Evolutionary conservation across 2,797 vertebrate genomes (phyloP).

Genomic region (Pantherophis alleghaniensis): DNA sequence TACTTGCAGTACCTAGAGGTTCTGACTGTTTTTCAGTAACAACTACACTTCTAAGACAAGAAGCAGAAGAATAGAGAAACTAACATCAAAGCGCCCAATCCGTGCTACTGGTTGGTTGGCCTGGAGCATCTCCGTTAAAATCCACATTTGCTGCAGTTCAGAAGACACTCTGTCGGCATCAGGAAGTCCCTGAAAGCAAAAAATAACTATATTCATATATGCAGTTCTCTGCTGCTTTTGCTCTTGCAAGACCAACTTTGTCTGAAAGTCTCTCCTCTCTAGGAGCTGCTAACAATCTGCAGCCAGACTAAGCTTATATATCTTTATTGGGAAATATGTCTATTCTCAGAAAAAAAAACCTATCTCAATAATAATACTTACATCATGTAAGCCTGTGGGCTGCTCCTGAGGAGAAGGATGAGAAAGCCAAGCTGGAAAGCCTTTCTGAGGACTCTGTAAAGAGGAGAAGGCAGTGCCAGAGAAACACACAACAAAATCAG

Average conservation of each 20-base stretch:
- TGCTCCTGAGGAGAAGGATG: conserved; percentile 80
- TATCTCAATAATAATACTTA: conserved; percentile 53
- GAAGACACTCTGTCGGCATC: conserved; percentile 86
- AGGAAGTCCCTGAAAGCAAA: conserved; percentile 82
- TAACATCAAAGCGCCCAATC: conserved; percentile 93
- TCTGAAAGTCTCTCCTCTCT: background rate
- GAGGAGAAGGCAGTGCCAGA: background rate
- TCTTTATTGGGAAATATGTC: background rate
- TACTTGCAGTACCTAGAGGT: background rate
- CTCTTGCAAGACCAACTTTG: background rate
- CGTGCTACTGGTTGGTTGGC: conserved; percentile 78
- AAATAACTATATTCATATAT: background rate
- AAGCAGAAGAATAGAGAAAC: conserved; percentile 54
- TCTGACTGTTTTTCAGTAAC: background rate
- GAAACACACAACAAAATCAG: background rate
- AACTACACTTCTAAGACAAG: background rate
- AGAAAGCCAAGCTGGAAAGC: conserved; percentile 88
- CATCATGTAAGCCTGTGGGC: conserved; percentile 74
- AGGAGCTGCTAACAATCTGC: background rate
- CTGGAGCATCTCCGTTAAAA: conserved; percentile 91
- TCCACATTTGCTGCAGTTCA: conserved; percentile 96
- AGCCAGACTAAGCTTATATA: background rate
- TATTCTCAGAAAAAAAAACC: background rate
- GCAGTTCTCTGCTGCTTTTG: background rate
- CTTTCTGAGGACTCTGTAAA: conserved; percentile 80